phyloP scores from a whole-genome alignment of 2,797 vertebrate species.

The Tenualosa ilisha region DNA sequence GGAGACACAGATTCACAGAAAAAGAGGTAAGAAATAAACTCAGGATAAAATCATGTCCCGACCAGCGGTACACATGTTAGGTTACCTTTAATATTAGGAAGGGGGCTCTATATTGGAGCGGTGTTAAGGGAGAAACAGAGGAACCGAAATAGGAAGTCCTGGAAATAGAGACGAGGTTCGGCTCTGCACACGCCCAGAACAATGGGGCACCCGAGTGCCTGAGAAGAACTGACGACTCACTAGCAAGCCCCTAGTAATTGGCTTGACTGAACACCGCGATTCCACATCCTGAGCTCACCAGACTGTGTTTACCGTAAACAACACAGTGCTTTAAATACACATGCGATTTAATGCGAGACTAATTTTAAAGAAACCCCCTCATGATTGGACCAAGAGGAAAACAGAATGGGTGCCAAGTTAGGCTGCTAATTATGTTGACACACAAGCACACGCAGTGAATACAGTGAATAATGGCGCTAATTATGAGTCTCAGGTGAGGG shows the following conservation, averaged over 20 bases:
- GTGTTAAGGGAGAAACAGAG: neutral
- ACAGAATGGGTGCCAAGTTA: neutral
- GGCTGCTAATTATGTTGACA: neutral
- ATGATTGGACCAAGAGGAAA: neutral
- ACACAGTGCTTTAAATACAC: neutral
- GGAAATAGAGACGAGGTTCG: neutral
- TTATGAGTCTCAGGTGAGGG: neutral
- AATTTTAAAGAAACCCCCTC: neutral
- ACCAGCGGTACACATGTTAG: neutral
- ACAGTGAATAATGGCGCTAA: neutral
- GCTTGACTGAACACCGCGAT: neutral
- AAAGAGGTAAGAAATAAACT: neutral
- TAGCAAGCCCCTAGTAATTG: neutral
- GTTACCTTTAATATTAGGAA: neutral
- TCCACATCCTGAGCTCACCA: neutral
- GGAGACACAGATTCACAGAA: neutral
- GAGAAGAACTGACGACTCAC: neutral
- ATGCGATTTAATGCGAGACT: neutral
- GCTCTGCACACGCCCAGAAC: neutral
- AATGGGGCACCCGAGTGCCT: neutral
- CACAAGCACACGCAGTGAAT: neutral
- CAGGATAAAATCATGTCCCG: neutral
- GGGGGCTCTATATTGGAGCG: neutral
- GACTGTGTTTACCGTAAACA: conserved; percentile 1
- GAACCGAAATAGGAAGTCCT: neutral